phyloP scores from a whole-genome alignment of 2,797 vertebrate genomes.

The Thunnus albacares region DNA sequence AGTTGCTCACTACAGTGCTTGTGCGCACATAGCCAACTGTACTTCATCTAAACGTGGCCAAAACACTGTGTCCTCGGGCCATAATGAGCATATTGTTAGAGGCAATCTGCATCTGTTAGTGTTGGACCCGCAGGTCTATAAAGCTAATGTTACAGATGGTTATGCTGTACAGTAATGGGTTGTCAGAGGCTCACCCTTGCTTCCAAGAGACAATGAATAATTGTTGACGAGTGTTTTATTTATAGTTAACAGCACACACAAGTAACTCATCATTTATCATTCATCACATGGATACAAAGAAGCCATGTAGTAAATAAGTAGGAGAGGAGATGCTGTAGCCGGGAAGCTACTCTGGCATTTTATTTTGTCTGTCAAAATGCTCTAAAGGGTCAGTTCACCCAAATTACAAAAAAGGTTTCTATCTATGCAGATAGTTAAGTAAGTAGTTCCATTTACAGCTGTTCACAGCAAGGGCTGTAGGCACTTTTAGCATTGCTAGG shows the following conservation, averaged over 20 bases:
- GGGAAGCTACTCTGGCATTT: background rate
- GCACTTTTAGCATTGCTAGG: no score
- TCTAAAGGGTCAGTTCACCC: constrained; percentile 8
- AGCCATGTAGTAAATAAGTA: constrained; percentile 11
- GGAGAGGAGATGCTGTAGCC: constrained; percentile 6
- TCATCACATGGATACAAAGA: constrained; percentile 31
- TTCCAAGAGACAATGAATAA: constrained; percentile 59
- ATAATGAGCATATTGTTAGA: constrained; percentile 74
- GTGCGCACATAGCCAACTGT: constrained; percentile 30
- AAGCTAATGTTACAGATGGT: constrained; percentile 80
- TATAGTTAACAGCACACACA: constrained; percentile 47
- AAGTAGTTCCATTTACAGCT: background rate
- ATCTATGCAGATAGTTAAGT: background rate
- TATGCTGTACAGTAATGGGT: constrained; percentile 69
- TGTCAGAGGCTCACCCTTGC: constrained; percentile 58
- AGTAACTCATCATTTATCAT: constrained; percentile 53
- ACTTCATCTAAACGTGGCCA: constrained; percentile 56
- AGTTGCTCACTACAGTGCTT: constrained; percentile 35
- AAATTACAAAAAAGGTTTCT: background rate
- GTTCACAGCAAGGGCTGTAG: background rate
- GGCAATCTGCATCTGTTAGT: constrained; percentile 68
- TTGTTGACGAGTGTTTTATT: constrained; percentile 61
- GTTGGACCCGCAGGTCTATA: constrained; percentile 62
- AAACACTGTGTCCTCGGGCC: constrained; percentile 60
- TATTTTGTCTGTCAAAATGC: background rate